Percentiles rank a stretch among this genome's conserved stretches.
phyloP scores from a whole-genome alignment of 2,113 vertebrate genomes.

The Eclectus roratus region DNA sequence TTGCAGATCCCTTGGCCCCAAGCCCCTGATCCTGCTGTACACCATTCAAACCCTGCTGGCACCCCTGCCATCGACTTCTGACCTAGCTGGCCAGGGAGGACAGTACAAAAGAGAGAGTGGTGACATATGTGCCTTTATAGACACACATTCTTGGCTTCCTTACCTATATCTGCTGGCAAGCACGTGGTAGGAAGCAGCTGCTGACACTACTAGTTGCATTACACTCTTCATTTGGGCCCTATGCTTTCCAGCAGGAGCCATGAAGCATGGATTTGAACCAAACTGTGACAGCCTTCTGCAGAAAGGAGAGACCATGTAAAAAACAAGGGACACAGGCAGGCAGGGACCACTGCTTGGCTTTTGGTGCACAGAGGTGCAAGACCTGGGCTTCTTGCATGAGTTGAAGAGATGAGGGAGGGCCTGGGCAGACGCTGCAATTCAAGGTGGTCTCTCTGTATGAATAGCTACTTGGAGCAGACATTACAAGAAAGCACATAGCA shows the following conservation, averaged over 20 bases:
- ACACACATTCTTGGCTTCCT: constrained; percentile 34
- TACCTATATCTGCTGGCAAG: background rate
- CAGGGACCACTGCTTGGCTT: background rate
- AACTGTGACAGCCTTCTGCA: background rate
- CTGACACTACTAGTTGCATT: background rate
- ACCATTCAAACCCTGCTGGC: background rate
- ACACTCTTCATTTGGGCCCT: constrained; percentile 5
- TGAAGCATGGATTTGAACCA: background rate
- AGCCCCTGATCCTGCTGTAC: background rate
- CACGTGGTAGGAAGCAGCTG: constrained; percentile 12
- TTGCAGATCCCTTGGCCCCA: background rate
- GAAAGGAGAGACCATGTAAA: background rate
- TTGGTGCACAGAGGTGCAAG: background rate
- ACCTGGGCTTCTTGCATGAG: background rate
- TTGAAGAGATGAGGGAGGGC: background rate
- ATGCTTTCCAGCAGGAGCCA: constrained; percentile 18
- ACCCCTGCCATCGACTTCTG: background rate
- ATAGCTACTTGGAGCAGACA: background rate
- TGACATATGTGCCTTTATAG: constrained; percentile 21
- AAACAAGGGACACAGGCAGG: background rate
- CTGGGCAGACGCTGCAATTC: background rate
- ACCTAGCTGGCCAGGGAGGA: constrained; percentile 12
- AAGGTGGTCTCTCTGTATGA: background rate
- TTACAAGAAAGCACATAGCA: background rate
- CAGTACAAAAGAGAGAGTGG: background rate